A percentile compares a stretch with the other conserved stretches of the same genome.
These are phyloP conservation scores for Halichoeres trimaculatus DNA, from an alignment of 2,113 vertebrate genomes.

Conservation along the genomic window DNA sequence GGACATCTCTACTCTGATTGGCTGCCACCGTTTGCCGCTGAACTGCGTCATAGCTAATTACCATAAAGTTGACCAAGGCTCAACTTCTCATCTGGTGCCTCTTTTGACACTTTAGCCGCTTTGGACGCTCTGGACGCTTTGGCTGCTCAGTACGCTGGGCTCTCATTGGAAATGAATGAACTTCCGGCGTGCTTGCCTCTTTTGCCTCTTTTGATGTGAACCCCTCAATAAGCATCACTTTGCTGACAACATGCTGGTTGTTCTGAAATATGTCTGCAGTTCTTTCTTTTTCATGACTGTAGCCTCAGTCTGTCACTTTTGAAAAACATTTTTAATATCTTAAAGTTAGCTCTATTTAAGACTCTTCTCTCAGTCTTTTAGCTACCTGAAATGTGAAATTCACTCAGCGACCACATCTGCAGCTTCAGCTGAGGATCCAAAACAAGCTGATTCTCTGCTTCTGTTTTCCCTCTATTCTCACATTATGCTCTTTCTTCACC, in stretches of 20 bases:
- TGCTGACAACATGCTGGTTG: constrained; percentile 18
- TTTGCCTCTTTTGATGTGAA: too few relatives aligned
- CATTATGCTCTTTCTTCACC: neutral
- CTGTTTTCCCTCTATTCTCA: constrained; percentile 15
- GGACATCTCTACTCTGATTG: too few relatives aligned
- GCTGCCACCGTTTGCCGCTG: too few relatives aligned
- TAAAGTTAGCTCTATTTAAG: neutral
- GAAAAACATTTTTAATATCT: neutral
- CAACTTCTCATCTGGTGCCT: too few relatives aligned
- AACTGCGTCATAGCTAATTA: too few relatives aligned
- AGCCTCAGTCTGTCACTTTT: constrained; percentile 7
- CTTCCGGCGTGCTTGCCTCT: too few relatives aligned
- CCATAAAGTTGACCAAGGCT: too few relatives aligned
- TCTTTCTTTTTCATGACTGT: neutral
- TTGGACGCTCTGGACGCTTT: too few relatives aligned
- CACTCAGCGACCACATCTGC: neutral
- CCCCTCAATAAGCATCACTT: constrained; percentile 11
- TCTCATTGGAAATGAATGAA: too few relatives aligned
- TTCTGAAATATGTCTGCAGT: neutral
- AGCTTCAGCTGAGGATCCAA: neutral
- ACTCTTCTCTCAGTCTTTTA: constrained; percentile 1
- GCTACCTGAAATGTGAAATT: neutral
- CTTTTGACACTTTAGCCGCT: too few relatives aligned
- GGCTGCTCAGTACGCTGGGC: too few relatives aligned
- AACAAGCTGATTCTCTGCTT: constrained; percentile 6